Percentiles rank a stretch among this genome's conserved stretches.
Conservation (phyloP, 2,888 invertebrate species). For the Hirtodrosophila cameraria region DNA sequence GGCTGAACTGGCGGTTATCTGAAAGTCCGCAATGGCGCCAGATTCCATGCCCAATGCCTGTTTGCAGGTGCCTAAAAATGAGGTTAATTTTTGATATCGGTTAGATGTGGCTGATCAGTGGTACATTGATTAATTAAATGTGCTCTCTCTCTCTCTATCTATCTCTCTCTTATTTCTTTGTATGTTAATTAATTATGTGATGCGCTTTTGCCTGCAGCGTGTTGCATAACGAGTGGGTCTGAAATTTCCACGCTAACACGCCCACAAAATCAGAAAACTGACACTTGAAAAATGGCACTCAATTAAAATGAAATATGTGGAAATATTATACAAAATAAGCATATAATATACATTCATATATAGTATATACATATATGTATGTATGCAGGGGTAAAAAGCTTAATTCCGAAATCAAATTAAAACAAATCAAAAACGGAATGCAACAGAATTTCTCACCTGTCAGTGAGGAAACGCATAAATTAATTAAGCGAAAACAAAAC, state of each 20-base stretch:
- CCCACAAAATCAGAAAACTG: slow-evolving; percentile 42
- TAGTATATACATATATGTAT: slow-evolving; percentile 9
- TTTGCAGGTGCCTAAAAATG: slow-evolving; percentile 87
- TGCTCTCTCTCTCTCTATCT: neutral
- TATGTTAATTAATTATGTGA: slow-evolving; percentile 50
- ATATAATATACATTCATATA: no score
- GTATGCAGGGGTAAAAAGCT: slow-evolving; percentile 15
- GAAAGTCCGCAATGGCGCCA: slow-evolving; percentile 90
- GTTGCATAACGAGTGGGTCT: slow-evolving; percentile 46
- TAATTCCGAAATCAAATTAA: slow-evolving; percentile 58
- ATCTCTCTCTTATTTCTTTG: slow-evolving; percentile 19
- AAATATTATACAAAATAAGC: slow-evolving; percentile 53
- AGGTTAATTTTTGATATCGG: slow-evolving; percentile 21
- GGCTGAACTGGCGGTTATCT: slow-evolving; percentile 91
- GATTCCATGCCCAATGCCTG: slow-evolving; percentile 92
- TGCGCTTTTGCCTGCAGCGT: slow-evolving; percentile 48
- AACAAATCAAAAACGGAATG: slow-evolving; percentile 49
- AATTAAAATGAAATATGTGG: slow-evolving; percentile 62
- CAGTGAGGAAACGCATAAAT: slow-evolving; percentile 54
- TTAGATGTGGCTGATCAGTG: slow-evolving; percentile 27
- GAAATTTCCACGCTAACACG: slow-evolving; percentile 40
- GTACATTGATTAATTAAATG: slow-evolving; percentile 26
- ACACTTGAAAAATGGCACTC: slow-evolving; percentile 54
- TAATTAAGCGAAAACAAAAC: slow-evolving; percentile 56
- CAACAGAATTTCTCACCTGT: slow-evolving; percentile 56